Evolutionary conservation across 30 jellyfish, hydroid and myxozoan genomes (phyloP), one percentile per base, ranked within the genome.

Genomic region (Rhopilema esculentum): DNA sequence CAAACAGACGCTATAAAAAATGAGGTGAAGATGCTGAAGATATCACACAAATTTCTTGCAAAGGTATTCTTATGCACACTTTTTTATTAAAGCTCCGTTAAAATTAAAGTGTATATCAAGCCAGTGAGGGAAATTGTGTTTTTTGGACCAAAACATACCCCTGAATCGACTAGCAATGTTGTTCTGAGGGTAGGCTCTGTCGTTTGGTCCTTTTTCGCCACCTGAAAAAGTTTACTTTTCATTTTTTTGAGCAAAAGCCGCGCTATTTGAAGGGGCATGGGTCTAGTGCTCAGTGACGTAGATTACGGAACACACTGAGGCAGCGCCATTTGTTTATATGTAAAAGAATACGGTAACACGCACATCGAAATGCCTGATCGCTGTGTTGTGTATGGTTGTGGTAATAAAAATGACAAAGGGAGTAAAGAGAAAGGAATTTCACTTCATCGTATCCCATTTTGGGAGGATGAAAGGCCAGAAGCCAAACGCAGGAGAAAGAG

Each of bases 21-120:
- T n/a, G n/a, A n/a, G n/a, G n/a, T n/a, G n/a, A n/a, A n/a, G n/a
- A n/a, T n/a, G n/a, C n/a, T n/a, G n/a, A n/a, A n/a, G n/a, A n/a
- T n/a, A n/a, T n/a, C n/a, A n/a, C n/a, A n/a, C n/a, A n/a, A n/a
- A n/a, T n/a, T n/a, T n/a, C n/a, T n/a, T n/a, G n/a, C n/a, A n/a
- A n/a, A n/a, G n/a, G n/a, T n/a, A n/a, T n/a, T n/a, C n/a, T n/a
- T n/a, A n/a, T n/a, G n/a, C n/a, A n/a, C n/a, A n/a, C n/a, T n/a
- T n/a, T n/a, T n/a, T n/a, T n/a, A n/a, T n/a, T n/a, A n/a, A n/a
- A n/a, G n/a, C n/a, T n/a, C n/a, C n/a, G n/a, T n/a, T n/a, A n/a
- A n/a, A n/a, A n/a, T 65, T 65, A 65, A 65, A 65, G 75, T 65
- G 75, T 65, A 65, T 19, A 65, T 65, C 40, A 65, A 65, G 75